A percentile compares a stretch with the other conserved stretches of the same genome.
Conservation (phyloP, 2,888 invertebrate species). For the Pyrrhosoma nymphula region DNA sequence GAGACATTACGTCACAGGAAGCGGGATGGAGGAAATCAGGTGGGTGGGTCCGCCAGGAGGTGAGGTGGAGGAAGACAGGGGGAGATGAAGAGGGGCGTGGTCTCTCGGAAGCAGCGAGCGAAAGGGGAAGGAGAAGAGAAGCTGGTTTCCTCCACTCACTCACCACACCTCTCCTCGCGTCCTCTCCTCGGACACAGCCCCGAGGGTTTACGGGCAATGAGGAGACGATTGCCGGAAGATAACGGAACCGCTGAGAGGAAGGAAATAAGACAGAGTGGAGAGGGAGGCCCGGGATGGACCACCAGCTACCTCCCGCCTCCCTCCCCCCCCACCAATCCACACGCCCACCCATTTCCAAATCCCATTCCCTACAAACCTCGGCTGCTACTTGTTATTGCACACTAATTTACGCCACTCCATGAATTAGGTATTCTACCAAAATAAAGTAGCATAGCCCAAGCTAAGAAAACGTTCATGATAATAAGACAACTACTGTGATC, state of each 20-base stretch:
- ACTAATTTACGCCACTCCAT: neutral
- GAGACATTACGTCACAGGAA: neutral
- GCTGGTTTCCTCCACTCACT: neutral
- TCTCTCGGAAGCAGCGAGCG: slow-evolving; percentile 28
- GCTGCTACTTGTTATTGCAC: neutral
- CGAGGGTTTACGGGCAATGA: slow-evolving; percentile 10
- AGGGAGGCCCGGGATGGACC: neutral
- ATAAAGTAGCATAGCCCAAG: too few species aligned
- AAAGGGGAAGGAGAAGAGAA: neutral
- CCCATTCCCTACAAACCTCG: neutral
- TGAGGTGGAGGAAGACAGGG: neutral
- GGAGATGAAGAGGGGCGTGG: neutral
- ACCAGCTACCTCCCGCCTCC: neutral
- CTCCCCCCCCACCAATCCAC: neutral
- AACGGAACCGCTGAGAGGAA: slow-evolving; percentile 24
- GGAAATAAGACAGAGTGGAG: neutral
- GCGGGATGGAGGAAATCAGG: neutral
- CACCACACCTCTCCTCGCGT: neutral
- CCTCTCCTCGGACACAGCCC: neutral
- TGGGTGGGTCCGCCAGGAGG: too few species aligned
- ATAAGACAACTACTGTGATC: too few species aligned
- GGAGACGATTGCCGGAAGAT: slow-evolving; percentile 44
- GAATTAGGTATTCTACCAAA: too few species aligned
- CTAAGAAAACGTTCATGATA: too few species aligned
- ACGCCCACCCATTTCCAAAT: neutral